These are phyloP conservation scores for Mythimna lalbum DNA, from an alignment of 2,888 invertebrate species.

Conservation along the genomic window DNA sequence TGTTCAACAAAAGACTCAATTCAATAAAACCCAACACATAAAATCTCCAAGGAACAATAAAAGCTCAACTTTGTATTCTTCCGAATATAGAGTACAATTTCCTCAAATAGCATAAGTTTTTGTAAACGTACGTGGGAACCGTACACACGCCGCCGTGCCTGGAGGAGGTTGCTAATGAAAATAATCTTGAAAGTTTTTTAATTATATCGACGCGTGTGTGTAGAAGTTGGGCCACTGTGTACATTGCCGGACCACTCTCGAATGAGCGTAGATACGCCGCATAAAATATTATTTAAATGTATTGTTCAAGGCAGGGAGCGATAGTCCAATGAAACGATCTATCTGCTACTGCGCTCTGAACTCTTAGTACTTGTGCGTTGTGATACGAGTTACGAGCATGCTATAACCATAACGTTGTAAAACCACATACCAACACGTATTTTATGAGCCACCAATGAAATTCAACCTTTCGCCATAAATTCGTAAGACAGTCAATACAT, in stretches of 20 bases:
- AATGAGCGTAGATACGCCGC: constrained; percentile 58
- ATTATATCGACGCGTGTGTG: constrained; percentile 69
- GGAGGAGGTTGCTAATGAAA: constrained; percentile 66
- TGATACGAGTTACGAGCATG: constrained; percentile 17
- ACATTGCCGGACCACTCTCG: constrained; percentile 51
- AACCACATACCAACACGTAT: constrained; percentile 10
- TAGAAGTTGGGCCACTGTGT: constrained; percentile 7
- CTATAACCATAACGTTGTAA: constrained; percentile 8
- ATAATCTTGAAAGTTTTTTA: constrained; percentile 79
- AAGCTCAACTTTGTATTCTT: constrained; percentile 72
- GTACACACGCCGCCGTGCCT: constrained; percentile 31
- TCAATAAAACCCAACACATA: constrained; percentile 73
- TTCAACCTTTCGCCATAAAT: constrained; percentile 28
- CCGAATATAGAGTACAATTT: constrained; percentile 66
- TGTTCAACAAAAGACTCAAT: constrained; percentile 70
- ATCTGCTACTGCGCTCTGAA: constrained; percentile 44
- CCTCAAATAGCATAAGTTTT: constrained; percentile 65
- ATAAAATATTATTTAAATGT: constrained; percentile 67
- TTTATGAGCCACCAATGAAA: constrained; percentile 29
- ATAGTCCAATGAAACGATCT: constrained; percentile 58
- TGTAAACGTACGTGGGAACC: constrained; percentile 53
- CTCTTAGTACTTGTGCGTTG: constrained; percentile 30
- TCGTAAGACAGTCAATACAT: constrained; percentile 10
- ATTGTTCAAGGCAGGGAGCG: constrained; percentile 63
- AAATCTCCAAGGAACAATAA: constrained; percentile 72